A percentile compares a stretch with the other conserved stretches of the same genome.
These are phyloP conservation scores for Plemyria rubiginata DNA, from an alignment of 2,888 invertebrate species.

Conservation along the genomic window DNA sequence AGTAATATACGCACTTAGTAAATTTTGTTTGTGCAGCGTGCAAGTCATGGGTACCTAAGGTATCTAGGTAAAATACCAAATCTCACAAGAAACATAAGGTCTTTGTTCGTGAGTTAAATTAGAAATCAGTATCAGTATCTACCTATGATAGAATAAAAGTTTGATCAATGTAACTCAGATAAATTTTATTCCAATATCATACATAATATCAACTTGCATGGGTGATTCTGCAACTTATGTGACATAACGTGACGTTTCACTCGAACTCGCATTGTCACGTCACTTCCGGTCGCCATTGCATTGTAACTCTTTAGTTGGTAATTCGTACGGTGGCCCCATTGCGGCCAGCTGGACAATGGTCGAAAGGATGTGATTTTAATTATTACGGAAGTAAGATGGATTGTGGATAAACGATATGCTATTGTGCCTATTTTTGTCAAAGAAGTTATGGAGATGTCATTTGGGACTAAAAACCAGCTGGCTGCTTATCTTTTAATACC, in stretches of 20 bases:
- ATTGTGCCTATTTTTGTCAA: constrained; percentile 1
- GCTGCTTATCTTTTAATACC: too few relatives aligned
- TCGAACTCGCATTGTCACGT: constrained; percentile 28
- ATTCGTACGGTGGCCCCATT: constrained; percentile 55
- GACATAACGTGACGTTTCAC: constrained; percentile 38
- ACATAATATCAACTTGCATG: constrained; percentile 29
- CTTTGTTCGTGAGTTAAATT: too few relatives aligned
- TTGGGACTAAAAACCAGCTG: too few relatives aligned
- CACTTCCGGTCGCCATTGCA: constrained; percentile 26
- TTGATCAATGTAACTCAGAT: too few relatives aligned
- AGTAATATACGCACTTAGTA: too few relatives aligned
- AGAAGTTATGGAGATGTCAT: background rate
- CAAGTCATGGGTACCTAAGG: too few relatives aligned
- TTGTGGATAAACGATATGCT: constrained; percentile 19
- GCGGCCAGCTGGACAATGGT: constrained; percentile 30
- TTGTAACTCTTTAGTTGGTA: constrained; percentile 47
- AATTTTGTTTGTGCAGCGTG: too few relatives aligned
- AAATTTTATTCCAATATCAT: too few relatives aligned
- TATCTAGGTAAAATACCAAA: too few relatives aligned
- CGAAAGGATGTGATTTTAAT: constrained; percentile 33
- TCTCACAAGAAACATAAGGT: too few relatives aligned
- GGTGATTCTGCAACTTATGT: constrained; percentile 49
- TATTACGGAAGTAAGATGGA: constrained; percentile 38
- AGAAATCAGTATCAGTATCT: too few relatives aligned
- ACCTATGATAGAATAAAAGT: too few relatives aligned